A percentile compares a stretch with the other conserved stretches of the same genome.
Evolutionary conservation across 2,797 vertebrate species (phyloP).

Genomic region (Diplodus sargus): DNA sequence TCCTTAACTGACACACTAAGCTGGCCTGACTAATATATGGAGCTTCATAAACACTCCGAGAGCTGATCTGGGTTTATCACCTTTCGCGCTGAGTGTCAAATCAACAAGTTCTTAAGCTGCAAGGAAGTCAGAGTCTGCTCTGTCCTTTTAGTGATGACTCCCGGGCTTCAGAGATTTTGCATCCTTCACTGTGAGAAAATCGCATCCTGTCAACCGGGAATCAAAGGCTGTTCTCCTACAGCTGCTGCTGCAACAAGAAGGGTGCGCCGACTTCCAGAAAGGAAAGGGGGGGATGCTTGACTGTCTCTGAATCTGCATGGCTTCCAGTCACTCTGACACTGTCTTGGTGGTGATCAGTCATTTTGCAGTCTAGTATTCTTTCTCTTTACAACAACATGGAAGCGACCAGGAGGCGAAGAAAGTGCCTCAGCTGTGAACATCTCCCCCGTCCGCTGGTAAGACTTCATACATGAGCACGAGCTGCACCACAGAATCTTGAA

Average conservation of each 20-base stretch:
- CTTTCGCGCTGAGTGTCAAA: slow-evolving; percentile 58
- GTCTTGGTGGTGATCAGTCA: slow-evolving; percentile 35
- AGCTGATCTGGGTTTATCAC: slow-evolving; percentile 57
- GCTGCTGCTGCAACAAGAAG: slow-evolving; percentile 30
- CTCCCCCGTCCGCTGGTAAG: neutral
- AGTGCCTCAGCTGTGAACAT: neutral
- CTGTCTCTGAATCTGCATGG: slow-evolving; percentile 31
- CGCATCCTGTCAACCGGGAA: slow-evolving; percentile 44
- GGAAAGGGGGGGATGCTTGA: slow-evolving; percentile 15
- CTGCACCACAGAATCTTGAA: slow-evolving; percentile 16
- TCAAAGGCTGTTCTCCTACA: slow-evolving; percentile 39
- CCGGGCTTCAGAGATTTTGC: slow-evolving; percentile 28
- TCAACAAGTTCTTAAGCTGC: slow-evolving; percentile 57
- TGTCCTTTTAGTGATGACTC: slow-evolving; percentile 34
- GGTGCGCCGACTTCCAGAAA: slow-evolving; percentile 29
- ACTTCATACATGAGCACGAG: slow-evolving; percentile 18
- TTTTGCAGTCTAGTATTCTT: slow-evolving; percentile 8
- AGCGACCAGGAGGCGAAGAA: neutral
- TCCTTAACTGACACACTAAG: slow-evolving; percentile 54
- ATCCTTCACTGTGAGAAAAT: slow-evolving; percentile 51
- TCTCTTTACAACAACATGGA: slow-evolving; percentile 10
- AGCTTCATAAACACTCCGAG: slow-evolving; percentile 56
- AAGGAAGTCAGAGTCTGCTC: slow-evolving; percentile 23
- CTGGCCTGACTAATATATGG: slow-evolving; percentile 60
- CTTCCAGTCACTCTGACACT: slow-evolving; percentile 47